These are phyloP conservation scores for Flexamia atlantica DNA, from an alignment of 2,888 invertebrate genomes.

Conservation along the genomic window DNA sequence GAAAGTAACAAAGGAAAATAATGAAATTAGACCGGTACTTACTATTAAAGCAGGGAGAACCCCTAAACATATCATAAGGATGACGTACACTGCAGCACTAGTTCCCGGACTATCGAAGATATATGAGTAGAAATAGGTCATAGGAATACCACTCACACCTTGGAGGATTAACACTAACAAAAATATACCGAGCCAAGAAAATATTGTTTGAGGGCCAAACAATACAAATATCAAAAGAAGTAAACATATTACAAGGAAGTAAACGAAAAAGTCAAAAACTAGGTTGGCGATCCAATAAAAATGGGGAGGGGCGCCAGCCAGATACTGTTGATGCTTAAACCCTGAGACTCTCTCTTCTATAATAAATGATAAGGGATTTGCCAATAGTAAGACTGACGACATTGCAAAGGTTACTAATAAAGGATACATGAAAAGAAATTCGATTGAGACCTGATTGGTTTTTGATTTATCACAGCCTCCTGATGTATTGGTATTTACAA, in stretches of 20 bases:
- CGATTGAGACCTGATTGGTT: not conserved
- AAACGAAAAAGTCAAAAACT: constrained; percentile 77
- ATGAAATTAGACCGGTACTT: not conserved
- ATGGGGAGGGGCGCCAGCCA: constrained; percentile 84
- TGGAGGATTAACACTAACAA: not conserved
- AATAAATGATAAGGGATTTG: constrained; percentile 71
- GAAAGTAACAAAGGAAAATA: not conserved
- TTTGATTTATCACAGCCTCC: not conserved
- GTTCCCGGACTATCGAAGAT: not conserved
- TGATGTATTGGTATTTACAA: not conserved
- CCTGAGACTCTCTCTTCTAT: constrained; percentile 85
- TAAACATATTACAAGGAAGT: not conserved
- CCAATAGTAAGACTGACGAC: not conserved
- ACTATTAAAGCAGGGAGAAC: not conserved
- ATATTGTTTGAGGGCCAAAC: not conserved
- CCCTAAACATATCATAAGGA: not conserved
- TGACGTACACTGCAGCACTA: not conserved
- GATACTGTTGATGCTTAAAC: constrained; percentile 88
- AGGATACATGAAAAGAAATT: not conserved
- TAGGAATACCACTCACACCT: not conserved
- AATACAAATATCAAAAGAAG: not conserved
- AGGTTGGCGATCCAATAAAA: constrained; percentile 86
- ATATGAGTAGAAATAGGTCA: not conserved
- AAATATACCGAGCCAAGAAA: not conserved
- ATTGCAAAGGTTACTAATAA: not conserved